Evolutionary conservation across 2,113 vertebrate species (phyloP), one percentile per base, ranked within the genome.

Genomic region (Pygoscelis adeliae): DNA sequence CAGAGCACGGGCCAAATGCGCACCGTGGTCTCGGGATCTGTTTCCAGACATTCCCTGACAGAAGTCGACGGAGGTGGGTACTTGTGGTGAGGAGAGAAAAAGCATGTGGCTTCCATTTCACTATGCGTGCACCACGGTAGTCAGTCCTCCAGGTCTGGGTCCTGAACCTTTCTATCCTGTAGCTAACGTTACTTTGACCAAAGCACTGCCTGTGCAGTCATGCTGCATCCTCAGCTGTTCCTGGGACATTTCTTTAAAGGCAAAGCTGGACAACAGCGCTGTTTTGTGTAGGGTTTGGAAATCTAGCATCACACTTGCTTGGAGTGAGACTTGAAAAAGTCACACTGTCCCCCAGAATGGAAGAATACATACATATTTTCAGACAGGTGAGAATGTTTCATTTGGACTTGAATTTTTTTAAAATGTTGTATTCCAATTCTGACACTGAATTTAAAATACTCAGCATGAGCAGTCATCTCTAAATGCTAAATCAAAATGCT

Each of bases 401-500:
- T 90, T 97, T 92, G 72, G 88, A 92, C 74, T 27, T 70, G 58
- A 73, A 6, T 55, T 82, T 82, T 96, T 90, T 61, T 8, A 14
- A 69, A 86, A 87, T 76, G 70, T 93, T 94, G 74, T 96, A 77
- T 96, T 93, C 87, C 47, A 94, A 19, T 97, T 95, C 87, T 97
- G 96, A 95, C 90, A 91, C 40, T 77, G 93, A 94, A 91, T 96
- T 96, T 96, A 66, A 97, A 96, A 88, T 80, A 83, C 74, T 91
- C 94, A 93, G 92, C 92, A 87, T 84, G 96, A 97, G 83, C 90
- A 95, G 94, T 97, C 95, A 90, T 94, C 72, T 94, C 80, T 93
- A 97, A 97, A 94, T 95, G 92, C 80, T 93, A 95, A 96, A 95
- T 95, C 82, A 94, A 91, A 97, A 96, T 62, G 90, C 96, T 95